Evolutionary conservation across 1,140 invertebrate genomes (phyloP), one percentile per base, ranked within the genome.

Genomic region (Leptopilina clavipes): DNA sequence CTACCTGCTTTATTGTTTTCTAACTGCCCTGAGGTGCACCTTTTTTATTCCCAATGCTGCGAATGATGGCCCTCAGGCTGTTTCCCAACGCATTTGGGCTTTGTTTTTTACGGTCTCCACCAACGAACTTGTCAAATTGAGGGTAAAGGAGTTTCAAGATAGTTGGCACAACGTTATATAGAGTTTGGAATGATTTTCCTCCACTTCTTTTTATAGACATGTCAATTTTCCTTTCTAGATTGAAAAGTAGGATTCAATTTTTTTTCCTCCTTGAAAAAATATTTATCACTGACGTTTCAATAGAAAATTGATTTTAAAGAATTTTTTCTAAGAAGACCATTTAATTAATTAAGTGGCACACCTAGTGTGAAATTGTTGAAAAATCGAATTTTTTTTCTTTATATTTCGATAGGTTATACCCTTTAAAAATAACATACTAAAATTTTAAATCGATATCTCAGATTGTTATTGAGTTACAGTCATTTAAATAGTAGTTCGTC

Each of bases 1-100:
- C 59, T 65, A 65, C 59, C 59, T 65, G 59, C 11, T 65, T 65
- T 65, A 65, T 65, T 65, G 14, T 31, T 65, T 65, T 65, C 59
- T 65, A 65, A 65, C 59, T 65, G 59, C 59, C 59, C 59, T 31
- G 25, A 31, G 59, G 59, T 65, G 59, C 25, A n/a, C 59, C 59
- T 31, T 65, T 65, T 65, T 65, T 65, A 65, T 65, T 65, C 25
- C 12, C 25, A 31, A 31, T 65, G 59, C 59, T 65, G 59, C 59
- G 12, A 65, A 65, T 65, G 19, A 65, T 65, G 25, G 22, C 59
- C 59, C 59, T 65, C 12, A 2, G 22, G 59, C 59, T 65, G 59
- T 31, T 31, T 31, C 25, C 12, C 10, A 1, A 14, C 59, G 59
- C 59, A 65, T 65, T 37, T n/a, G 59, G 22, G 59, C 12, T 65